Evolutionary conservation across 2,797 vertebrate genomes (phyloP), one percentile per base, ranked within the genome.

Genomic region (Phaenicophaeus curvirostris): DNA sequence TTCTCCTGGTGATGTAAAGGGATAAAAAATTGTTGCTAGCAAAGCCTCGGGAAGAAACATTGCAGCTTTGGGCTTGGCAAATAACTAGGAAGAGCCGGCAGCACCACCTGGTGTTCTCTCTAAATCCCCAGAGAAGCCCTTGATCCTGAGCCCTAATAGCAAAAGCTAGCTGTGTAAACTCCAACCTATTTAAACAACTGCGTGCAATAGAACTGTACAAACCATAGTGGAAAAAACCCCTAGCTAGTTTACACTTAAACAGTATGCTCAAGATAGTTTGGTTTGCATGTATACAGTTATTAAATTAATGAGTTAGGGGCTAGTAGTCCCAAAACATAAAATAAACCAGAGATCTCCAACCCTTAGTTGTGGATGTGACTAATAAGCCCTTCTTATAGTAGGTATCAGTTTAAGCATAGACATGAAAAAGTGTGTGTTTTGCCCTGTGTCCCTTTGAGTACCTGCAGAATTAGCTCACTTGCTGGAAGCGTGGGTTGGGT

Each of bases 31-130:
- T 37, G 63, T 77, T 90, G 66, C 75, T 68, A 85, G 44, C 79
- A 89, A 39, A 88, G 54, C 53, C 58, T 42, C 27, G 13, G 55
- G 76, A 89, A 77, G 59, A 51, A 72, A 50, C 46, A 35, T 69
- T 62, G 85, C 80, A 50, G 78, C 19, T 48, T 58, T 51, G 66
- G 21, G 66, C 62, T 5, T 8, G 27, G 35, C 20, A 41, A 75
- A 12, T 1, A 46, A 46, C 54, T 63, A 72, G 17, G 39, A 37
- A 96, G 82, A 90, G 58, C 66, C 72, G 48, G 44, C 68, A 94
- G 96, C 97, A 97, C 97, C 98, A 97, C 66, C 98, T 98, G 95
- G 90, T 96, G 98, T 92, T 84, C 86, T 57, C 48, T 77, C 8
- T 7, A 62, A 39, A 6, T 8, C 15, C 23, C 15, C 15, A 31